phyloP scores from a whole-genome alignment of 37 sponge, comb jelly and placozoan species.

The Corticium candelabrum region DNA sequence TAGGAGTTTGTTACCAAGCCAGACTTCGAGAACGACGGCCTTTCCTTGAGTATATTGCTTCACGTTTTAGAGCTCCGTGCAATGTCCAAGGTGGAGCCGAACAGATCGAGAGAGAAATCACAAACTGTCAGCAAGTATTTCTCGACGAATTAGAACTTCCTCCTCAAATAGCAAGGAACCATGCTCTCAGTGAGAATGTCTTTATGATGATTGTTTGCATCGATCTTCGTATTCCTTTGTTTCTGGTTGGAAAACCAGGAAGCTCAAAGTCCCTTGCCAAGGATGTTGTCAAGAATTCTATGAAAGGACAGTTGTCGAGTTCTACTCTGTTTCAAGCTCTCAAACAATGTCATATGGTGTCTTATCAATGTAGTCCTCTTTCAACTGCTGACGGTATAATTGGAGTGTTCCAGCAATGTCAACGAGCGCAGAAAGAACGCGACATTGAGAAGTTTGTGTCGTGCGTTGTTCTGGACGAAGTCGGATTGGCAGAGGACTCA shows the following conservation, averaged over 20 bases:
- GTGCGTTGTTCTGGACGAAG: slow-evolving; percentile 86
- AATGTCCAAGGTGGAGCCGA: neutral
- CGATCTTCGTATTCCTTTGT: slow-evolving; percentile 86
- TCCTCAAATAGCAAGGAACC: slow-evolving; percentile 76
- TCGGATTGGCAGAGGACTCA: slow-evolving; percentile 93
- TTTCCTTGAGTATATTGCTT: slow-evolving; percentile 34
- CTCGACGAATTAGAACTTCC: slow-evolving; percentile 66
- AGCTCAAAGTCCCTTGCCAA: slow-evolving; percentile 91
- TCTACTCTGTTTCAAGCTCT: slow-evolving; percentile 40
- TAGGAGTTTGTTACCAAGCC: slow-evolving; percentile 77
- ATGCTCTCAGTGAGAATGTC: slow-evolving; percentile 86
- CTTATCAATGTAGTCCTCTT: slow-evolving; percentile 84
- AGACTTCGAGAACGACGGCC: slow-evolving; percentile 43
- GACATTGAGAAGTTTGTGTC: slow-evolving; percentile 48
- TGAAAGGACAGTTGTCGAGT: slow-evolving; percentile 59
- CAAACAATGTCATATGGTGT: slow-evolving; percentile 67
- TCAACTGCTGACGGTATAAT: slow-evolving; percentile 75
- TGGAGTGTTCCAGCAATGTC: slow-evolving; percentile 56
- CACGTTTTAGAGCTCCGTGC: slow-evolving; percentile 31
- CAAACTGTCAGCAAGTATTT: slow-evolving; percentile 53
- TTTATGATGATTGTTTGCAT: slow-evolving; percentile 97
- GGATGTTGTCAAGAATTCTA: slow-evolving; percentile 63
- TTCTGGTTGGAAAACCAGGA: slow-evolving; percentile 97
- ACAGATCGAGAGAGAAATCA: slow-evolving; percentile 7
- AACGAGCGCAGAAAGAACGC: slow-evolving; percentile 47